Base-by-base conservation (phyloP, 2,888 invertebrate species). In the Drosophila cracens region DNA sequence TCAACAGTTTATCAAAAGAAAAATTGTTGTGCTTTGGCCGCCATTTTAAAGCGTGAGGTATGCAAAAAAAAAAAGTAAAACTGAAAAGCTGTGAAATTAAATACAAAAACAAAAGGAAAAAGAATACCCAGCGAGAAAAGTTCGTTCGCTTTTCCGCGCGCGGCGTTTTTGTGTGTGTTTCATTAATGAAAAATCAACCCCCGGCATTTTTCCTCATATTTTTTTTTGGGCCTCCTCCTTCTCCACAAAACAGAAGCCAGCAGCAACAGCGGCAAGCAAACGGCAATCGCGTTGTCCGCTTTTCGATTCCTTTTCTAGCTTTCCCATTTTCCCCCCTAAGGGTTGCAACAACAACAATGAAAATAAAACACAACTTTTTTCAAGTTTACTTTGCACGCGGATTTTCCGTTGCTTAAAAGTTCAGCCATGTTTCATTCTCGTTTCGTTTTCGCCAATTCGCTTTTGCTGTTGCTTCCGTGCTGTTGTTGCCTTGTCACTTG, bases 141-240 rank as follows among this genome's bases (percentile, higher is more conserved):
- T 82, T 82, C 78, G 58, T 70, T 66, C 59, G 70, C 78, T 70
- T 79, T 76, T 65, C 70, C 54, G 64, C 43, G 56, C 61, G 59
- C 48, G 46, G 51, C 33, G 40, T 76, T 54, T 54, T 25, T 53
- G 31, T 11, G 34, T 54, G 54, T 68, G 81, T 86, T 87, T 87
- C 80, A 87, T 87, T 87, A 87, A 87, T 89, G 84, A 82, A 83
- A 87, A 87, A 83, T 80, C 87, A 84, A 87, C 87, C 87, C 83
- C 82, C 78, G 76, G 81, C 81, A 71, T 69, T 63, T 62, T 58
- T 33, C n/a, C 18, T 52, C 10, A 1, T 40, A 10, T 56, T 56
- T 51, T 29, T 51, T 54, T 40, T n/a, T 56, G 49, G 51, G 56
- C 49, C 48, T 62, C 61, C 62, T 67, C 4, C 10, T 31, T 16